These are phyloP conservation scores for Oceanites oceanicus DNA, from an alignment of 2,113 vertebrate species.

Conservation along the genomic window DNA sequence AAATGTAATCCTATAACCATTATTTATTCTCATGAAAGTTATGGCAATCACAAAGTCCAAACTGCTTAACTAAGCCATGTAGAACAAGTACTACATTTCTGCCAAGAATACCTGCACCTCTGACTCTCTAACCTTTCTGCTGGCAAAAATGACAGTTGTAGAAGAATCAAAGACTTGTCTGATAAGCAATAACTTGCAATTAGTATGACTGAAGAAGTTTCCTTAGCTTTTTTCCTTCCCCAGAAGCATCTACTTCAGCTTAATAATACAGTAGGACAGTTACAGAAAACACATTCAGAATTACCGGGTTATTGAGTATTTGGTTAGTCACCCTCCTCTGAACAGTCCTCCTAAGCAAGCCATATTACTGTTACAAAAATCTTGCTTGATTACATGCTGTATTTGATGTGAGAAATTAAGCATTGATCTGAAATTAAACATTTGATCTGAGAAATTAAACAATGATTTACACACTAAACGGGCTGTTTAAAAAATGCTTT, in stretches of 20 bases:
- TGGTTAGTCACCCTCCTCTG: background rate
- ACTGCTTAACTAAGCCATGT: rapidly evolving
- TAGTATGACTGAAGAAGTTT: background rate
- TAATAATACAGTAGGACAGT: background rate
- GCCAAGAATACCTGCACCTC: background rate
- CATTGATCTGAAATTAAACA: background rate
- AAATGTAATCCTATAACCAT: background rate
- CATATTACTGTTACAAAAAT: background rate
- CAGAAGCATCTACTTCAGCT: background rate
- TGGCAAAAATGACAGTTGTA: background rate
- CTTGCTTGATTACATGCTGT: background rate
- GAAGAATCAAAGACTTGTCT: background rate
- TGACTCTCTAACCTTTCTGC: background rate
- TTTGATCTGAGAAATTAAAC: background rate
- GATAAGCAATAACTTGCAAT: background rate
- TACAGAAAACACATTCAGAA: background rate
- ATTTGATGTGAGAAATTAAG: background rate
- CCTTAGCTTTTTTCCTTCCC: background rate
- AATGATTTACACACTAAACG: background rate
- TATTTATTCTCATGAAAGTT: background rate
- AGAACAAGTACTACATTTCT: background rate
- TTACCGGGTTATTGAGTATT: background rate
- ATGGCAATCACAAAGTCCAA: background rate
- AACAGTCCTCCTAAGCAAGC: background rate
- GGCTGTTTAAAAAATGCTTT: background rate